These are phyloP conservation scores for Solenopsis invicta DNA, from an alignment of 1,140 invertebrate species.

Conservation along the genomic window DNA sequence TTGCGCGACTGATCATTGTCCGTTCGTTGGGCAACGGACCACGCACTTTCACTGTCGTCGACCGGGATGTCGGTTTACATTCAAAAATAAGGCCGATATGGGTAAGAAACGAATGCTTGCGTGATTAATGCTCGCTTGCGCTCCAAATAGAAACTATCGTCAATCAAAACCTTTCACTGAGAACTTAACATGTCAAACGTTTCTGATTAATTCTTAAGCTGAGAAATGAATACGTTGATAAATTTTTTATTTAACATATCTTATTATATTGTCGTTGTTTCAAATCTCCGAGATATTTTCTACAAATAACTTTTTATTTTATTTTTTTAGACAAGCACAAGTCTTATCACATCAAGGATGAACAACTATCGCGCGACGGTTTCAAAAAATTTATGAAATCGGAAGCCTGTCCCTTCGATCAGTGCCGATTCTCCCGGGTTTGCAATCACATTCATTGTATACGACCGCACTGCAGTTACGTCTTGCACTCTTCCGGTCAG, in stretches of 20 bases:
- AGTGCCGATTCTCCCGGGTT: slow-evolving; percentile 96
- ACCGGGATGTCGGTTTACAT: slow-evolving; percentile 96
- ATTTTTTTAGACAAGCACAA: slow-evolving; percentile 97
- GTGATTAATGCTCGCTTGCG: not conserved
- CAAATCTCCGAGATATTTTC: not conserved
- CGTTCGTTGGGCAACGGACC: slow-evolving; percentile 97
- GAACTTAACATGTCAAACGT: not conserved
- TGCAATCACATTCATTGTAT: slow-evolving; percentile 99
- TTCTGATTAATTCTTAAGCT: not conserved
- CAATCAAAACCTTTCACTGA: not conserved
- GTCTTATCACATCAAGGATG: slow-evolving; percentile 99
- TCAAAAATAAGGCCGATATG: slow-evolving; percentile 99
- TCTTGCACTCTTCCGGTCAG: slow-evolving; percentile 98
- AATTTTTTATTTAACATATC: slow-evolving; percentile 6
- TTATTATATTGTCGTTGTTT: not conserved
- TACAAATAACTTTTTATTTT: not conserved
- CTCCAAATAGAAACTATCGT: slow-evolving; percentile 11
- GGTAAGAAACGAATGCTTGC: slow-evolving; percentile 89
- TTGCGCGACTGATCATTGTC: slow-evolving; percentile 94
- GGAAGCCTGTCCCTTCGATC: slow-evolving; percentile 96
- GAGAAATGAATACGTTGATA: not conserved
- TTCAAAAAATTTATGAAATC: slow-evolving; percentile 99
- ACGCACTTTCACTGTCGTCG: slow-evolving; percentile 99
- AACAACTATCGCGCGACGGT: slow-evolving; percentile 97
- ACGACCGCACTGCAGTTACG: slow-evolving; percentile 97